Evolutionary conservation across 2,797 vertebrate species (phyloP), one percentile per base, ranked within the genome.

Genomic region (Vipera latastei): DNA sequence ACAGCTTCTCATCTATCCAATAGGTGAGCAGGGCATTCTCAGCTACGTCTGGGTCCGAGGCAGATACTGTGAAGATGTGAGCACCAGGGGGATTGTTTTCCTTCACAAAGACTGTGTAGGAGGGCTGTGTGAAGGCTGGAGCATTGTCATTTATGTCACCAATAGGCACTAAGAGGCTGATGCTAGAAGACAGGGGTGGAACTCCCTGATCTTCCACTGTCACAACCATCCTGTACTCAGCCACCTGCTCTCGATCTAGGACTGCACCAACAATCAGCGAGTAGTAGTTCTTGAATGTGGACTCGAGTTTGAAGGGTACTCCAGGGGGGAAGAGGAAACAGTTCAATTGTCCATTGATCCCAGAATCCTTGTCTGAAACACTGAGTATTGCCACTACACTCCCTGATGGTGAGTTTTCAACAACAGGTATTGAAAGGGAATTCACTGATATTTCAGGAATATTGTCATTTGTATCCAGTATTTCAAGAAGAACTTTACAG

Each of bases 301-400:
- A 98, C 95, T n/a, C 96, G 97, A 98, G 96, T 22, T 94, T 48
- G 90, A 98, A 98, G 0, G 98, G 98, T 25, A 98, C 93, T 0
- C 96, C 97, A 11, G 95, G 95, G 12, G 95, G 96, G 48, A 69
- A 20, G 69, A 98, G 89, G 20, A 93, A 96, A 86, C 98, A 97
- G 51, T 96, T 93, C 59, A 98, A 96, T 57, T 97, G 94, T 0
- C 98, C 98, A 6, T 98, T 98, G 65, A 65, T 94, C 5, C 97
- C 96, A 93, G 95, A 98, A 95, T 98, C 98, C n/a, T 59, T 32
- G 93, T 98, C 98, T 96, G 98, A 98, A 91, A 98, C 98, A 22
- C 98, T 98, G 93, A 98, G 98, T 1, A 98, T 98, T 0, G 98
- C 98, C 44, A 98, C 98, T 53, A 98, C 98, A 0, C 98, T 98